Conservation (phyloP, 2,113 vertebrate species). For the Crotalus horridus region DNA sequence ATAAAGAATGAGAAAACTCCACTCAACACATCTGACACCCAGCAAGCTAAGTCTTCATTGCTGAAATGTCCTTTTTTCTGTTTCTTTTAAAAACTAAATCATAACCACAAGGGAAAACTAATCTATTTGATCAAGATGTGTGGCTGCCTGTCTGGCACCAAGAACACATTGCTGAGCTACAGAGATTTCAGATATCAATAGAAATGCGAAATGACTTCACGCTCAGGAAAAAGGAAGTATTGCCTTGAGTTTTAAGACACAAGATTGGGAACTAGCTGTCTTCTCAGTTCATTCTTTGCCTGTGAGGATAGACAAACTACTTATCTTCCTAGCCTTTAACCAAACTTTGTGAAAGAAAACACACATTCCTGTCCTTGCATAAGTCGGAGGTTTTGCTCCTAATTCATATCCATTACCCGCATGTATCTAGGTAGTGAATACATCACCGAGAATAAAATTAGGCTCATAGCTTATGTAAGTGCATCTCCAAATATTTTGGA, state of each 20-base stretch:
- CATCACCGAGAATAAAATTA: too few species aligned
- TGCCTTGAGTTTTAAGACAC: constrained; percentile 20
- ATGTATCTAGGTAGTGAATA: background rate
- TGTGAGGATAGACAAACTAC: background rate
- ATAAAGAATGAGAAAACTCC: constrained; percentile 27
- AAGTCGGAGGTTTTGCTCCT: background rate
- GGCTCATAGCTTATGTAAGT: background rate
- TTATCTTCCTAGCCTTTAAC: background rate
- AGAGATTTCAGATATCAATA: constrained; percentile 34
- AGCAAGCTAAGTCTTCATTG: constrained; percentile 21
- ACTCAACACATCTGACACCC: constrained; percentile 22
- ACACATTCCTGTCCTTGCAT: background rate
- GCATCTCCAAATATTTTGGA: background rate
- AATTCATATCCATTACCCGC: background rate
- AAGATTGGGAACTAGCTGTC: background rate
- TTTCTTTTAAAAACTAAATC: constrained; percentile 31
- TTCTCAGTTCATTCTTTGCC: background rate
- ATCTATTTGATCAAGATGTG: constrained; percentile 37
- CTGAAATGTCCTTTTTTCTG: constrained; percentile 11
- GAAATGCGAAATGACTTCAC: constrained; percentile 29
- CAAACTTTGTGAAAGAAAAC: background rate
- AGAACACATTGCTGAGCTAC: constrained; percentile 30
- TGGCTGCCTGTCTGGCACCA: constrained; percentile 27
- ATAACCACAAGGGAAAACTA: constrained; percentile 26
- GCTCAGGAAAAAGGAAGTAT: constrained; percentile 6